phyloP scores from a whole-genome alignment of 2,888 invertebrate species.

The Caenorhabditis doughertyi region DNA sequence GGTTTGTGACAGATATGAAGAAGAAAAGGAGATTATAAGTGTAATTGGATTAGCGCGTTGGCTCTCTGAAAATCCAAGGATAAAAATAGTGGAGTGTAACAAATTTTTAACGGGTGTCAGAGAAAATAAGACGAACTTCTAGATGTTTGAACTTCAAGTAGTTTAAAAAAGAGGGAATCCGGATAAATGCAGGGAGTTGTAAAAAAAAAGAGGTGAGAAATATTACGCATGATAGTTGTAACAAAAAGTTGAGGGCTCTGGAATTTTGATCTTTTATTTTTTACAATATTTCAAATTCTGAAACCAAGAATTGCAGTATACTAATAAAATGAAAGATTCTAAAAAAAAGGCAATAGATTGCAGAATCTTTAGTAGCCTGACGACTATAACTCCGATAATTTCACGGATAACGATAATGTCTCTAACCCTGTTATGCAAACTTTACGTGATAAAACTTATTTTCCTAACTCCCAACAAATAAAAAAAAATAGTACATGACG shows the following conservation, averaged over 20 bases:
- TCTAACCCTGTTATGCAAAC: too few species aligned
- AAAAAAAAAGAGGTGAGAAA: too few species aligned
- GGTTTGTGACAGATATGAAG: constrained; percentile 34
- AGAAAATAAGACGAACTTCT: constrained; percentile 10
- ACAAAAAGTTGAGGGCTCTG: background rate
- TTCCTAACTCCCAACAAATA: background rate
- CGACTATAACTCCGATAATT: too few species aligned
- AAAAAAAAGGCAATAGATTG: too few species aligned
- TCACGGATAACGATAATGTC: too few species aligned
- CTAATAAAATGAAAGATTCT: too few species aligned
- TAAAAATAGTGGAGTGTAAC: constrained; percentile 30
- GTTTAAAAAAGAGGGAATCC: background rate
- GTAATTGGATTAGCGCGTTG: constrained; percentile 52
- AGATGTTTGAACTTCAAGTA: constrained; percentile 17
- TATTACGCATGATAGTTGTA: background rate
- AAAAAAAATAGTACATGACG: constrained; percentile 44
- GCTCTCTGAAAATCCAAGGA: constrained; percentile 1
- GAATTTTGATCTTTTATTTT: too few species aligned
- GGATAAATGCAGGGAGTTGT: background rate
- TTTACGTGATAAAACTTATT: background rate
- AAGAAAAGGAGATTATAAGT: constrained; percentile 40
- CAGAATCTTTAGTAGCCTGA: too few species aligned
- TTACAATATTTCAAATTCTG: too few species aligned
- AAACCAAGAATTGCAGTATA: too few species aligned
- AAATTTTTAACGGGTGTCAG: background rate